Percentiles rank a stretch among this genome's conserved stretches.
Conservation (phyloP, 2,113 vertebrate genomes). For the Phylloscopus whistleri region DNA sequence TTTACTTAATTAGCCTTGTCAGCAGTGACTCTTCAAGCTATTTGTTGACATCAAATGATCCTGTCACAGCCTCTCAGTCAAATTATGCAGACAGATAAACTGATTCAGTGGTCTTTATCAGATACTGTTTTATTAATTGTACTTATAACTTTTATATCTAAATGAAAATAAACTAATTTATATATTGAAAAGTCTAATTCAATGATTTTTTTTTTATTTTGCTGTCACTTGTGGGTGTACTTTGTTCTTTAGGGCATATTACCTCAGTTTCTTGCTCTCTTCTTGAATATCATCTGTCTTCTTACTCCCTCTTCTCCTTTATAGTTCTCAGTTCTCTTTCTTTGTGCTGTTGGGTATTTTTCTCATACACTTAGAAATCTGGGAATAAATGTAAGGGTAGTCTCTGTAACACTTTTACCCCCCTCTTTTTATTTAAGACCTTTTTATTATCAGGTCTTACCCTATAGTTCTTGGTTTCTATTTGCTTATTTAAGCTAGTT, state of each 20-base stretch:
- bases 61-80: background rate
- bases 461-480: background rate
- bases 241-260: background rate
- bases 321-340: background rate
- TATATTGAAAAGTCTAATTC: slow-evolving; percentile 26
- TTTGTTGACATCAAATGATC: background rate
- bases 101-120: background rate
- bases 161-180: slow-evolving; percentile 74
- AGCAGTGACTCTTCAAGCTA: background rate
- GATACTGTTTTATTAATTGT: slow-evolving; percentile 49
- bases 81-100: background rate
- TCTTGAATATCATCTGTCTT: background rate
- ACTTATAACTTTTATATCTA: slow-evolving; percentile 75
- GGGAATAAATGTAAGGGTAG: background rate
- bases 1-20: background rate
- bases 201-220: background rate
- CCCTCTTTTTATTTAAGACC: too few species aligned
- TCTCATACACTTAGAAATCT: background rate
- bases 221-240: background rate
- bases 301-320: background rate
- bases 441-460: background rate
- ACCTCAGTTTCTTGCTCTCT: background rate
- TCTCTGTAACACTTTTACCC: background rate
- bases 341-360: background rate
- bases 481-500: background rate